Evolutionary conservation across 2,797 vertebrate species (phyloP).

Genomic region (Ceryle rudis): DNA sequence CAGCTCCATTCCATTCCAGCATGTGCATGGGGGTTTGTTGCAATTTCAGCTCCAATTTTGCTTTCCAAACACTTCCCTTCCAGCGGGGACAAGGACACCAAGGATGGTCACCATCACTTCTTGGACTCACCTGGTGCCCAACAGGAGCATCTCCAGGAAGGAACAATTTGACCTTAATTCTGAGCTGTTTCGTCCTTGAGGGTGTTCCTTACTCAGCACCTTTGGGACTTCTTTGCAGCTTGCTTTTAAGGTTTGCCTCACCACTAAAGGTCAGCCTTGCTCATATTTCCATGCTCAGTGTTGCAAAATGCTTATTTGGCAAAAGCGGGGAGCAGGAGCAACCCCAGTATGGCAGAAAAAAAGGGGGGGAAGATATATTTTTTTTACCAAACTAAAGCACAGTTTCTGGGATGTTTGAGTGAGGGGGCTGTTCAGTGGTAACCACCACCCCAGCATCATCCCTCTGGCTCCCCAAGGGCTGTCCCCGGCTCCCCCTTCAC

Average conservation of each 20-base stretch:
- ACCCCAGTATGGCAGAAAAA: background rate
- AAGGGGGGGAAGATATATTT: background rate
- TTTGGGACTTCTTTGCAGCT: background rate
- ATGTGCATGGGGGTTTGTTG: rapidly evolving
- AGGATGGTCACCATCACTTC: background rate
- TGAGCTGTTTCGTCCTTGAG: background rate
- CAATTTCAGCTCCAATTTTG: background rate
- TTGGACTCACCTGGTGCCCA: background rate
- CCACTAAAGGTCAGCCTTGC: background rate
- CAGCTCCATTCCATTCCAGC: background rate
- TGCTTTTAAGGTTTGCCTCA: background rate
- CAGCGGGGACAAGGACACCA: background rate
- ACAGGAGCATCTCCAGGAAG: background rate
- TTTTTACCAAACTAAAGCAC: background rate
- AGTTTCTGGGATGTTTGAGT: rapidly evolving
- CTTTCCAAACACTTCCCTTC: background rate
- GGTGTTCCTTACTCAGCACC: background rate
- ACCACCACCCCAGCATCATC: background rate
- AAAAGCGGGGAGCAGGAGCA: background rate
- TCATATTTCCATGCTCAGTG: background rate
- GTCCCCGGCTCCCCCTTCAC: rapidly evolving
- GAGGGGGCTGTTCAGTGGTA: background rate
- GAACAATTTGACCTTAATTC: background rate
- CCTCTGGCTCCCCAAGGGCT: background rate
- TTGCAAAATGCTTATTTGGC: background rate